Conservation (phyloP, 64 coral and sea anemone genomes). For the Stylophora pistillata region DNA sequence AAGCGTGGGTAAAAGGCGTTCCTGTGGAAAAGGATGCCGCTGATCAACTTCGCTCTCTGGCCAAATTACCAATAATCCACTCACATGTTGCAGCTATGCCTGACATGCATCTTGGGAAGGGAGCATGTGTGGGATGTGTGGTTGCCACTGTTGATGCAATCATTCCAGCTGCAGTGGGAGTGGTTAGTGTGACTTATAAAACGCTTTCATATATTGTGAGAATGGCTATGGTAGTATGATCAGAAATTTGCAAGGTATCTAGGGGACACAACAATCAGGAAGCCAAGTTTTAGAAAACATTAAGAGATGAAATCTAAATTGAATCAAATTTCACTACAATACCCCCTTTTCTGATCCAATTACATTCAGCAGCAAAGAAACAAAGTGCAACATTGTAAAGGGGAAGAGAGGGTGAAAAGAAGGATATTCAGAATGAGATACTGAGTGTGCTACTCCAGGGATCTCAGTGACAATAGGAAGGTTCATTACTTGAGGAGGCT, state of each 20-base stretch:
- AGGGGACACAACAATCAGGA: too few species aligned
- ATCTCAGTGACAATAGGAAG: too few species aligned
- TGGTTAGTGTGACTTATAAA: slow-evolving; percentile 29
- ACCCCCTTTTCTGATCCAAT: background rate
- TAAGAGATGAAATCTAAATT: too few species aligned
- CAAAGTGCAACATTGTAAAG: background rate
- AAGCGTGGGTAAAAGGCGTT: slow-evolving; percentile 84
- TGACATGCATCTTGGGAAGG: slow-evolving; percentile 89
- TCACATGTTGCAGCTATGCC: slow-evolving; percentile 96
- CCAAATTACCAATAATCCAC: slow-evolving; percentile 81
- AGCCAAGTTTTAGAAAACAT: too few species aligned
- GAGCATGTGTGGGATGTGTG: slow-evolving; percentile 85
- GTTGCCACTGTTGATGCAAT: slow-evolving; percentile 80
- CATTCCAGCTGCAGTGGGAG: slow-evolving; percentile 86
- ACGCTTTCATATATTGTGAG: too few species aligned
- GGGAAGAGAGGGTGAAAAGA: too few species aligned
- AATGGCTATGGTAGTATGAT: too few species aligned
- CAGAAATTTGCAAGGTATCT: too few species aligned
- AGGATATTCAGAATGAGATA: too few species aligned
- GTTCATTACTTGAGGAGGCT: too few species aligned
- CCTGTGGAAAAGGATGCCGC: slow-evolving; percentile 80
- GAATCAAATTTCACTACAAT: too few species aligned
- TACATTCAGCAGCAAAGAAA: background rate
- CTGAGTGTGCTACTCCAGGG: too few species aligned
- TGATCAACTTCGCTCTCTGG: slow-evolving; percentile 66